These are phyloP conservation scores for Sebastes alutus DNA, from an alignment of 2,797 vertebrate genomes.

Conservation along the genomic window DNA sequence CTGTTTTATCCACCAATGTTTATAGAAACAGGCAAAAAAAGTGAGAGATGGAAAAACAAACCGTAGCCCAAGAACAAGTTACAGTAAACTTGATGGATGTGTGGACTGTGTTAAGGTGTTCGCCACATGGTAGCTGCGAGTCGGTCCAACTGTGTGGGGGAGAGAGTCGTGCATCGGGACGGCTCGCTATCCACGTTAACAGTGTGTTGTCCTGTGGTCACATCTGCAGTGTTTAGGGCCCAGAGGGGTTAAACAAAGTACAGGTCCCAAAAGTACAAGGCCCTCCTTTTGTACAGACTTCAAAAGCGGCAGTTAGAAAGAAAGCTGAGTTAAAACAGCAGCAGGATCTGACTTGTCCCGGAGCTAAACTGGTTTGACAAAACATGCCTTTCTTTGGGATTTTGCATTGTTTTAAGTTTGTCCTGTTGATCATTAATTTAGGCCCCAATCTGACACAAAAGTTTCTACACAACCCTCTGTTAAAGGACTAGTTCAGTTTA, in stretches of 20 bases:
- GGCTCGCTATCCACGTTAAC: slow-evolving; percentile 8
- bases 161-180: slow-evolving; percentile 25
- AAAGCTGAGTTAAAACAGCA: not conserved
- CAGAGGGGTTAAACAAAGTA: slow-evolving; percentile 28
- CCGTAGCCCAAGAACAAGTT: slow-evolving; percentile 7
- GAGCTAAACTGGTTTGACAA: not conserved
- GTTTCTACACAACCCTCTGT: not conserved
- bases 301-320: not conserved
- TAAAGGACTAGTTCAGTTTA: not conserved
- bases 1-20: slow-evolving; percentile 22
- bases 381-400: not conserved
- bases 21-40: slow-evolving; percentile 32
- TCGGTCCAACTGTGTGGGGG: not conserved
- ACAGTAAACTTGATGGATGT: slow-evolving; percentile 26
- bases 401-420: not conserved
- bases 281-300: not conserved
- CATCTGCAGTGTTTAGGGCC: slow-evolving; percentile 32
- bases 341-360: not conserved
- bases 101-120: slow-evolving; percentile 46
- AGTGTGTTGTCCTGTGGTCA: slow-evolving; percentile 22
- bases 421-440: slow-evolving; percentile 1
- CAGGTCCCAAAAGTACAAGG: slow-evolving; percentile 6
- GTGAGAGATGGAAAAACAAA: slow-evolving; percentile 11
- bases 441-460: not conserved
- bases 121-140: slow-evolving; percentile 48